Evolutionary conservation across 2,888 invertebrate genomes (phyloP).

Genomic region (Oscheius sp.): DNA sequence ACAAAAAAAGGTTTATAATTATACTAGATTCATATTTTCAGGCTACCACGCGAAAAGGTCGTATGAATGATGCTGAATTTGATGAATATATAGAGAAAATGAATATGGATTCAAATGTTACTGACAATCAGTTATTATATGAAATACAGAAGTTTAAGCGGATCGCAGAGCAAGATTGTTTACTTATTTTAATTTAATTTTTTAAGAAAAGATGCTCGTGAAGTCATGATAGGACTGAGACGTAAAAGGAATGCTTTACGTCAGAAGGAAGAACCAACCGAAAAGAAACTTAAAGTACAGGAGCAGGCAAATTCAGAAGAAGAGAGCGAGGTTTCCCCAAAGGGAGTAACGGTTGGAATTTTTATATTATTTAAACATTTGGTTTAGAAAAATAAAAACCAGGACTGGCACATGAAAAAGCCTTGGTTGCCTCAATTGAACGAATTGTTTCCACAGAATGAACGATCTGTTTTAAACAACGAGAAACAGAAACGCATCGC

Average conservation of each 20-base stretch:
- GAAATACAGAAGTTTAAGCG: not conserved
- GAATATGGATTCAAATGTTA: not conserved
- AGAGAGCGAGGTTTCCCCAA: not conserved
- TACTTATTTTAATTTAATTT: not conserved
- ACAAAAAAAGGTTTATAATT: too few species aligned
- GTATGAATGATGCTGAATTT: not conserved
- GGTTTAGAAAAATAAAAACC: too few species aligned
- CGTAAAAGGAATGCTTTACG: not conserved
- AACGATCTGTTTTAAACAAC: conserved; percentile 17
- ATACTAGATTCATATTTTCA: too few species aligned
- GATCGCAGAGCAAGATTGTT: not conserved
- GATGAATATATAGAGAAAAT: not conserved
- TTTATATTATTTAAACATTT: not conserved
- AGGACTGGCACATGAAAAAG: too few species aligned
- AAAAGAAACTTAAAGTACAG: not conserved
- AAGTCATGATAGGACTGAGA: not conserved
- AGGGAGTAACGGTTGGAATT: not conserved
- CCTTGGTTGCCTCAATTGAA: not conserved
- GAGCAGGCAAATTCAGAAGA: not conserved
- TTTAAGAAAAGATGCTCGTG: not conserved
- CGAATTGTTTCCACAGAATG: not conserved
- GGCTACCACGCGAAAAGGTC: not conserved
- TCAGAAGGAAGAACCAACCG: not conserved
- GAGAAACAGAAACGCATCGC: conserved; percentile 17
- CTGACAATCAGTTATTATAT: not conserved